Percentiles rank a stretch among this genome's conserved stretches.
phyloP scores from a whole-genome alignment of 2,888 invertebrate genomes.

The Allolobophora icterica region DNA sequence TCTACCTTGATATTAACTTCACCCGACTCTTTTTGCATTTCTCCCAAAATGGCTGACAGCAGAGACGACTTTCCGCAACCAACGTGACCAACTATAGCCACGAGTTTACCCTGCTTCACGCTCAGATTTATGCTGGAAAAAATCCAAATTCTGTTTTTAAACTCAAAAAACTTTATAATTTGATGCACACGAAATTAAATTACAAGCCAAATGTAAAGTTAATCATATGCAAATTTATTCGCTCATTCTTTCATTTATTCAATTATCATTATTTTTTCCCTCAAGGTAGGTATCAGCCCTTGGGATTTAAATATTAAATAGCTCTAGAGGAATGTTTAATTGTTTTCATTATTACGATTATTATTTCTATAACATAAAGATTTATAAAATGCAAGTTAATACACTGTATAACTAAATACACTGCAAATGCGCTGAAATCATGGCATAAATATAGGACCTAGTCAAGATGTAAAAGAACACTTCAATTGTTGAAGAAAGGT shows the following conservation, averaged over 20 bases:
- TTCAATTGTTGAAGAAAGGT: background rate
- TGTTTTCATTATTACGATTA: background rate
- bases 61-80: slow-evolving; percentile 78
- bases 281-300: no score
- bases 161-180: background rate
- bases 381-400: background rate
- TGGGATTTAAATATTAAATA: no score
- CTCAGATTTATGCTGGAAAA: slow-evolving; percentile 75
- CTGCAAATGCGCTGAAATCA: background rate
- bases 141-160: background rate
- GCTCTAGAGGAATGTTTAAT: no score
- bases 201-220: background rate
- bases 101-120: slow-evolving; percentile 75
- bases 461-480: no score
- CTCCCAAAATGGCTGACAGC: slow-evolving; percentile 83
- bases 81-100: slow-evolving; percentile 86
- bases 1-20: slow-evolving; percentile 70
- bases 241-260: no score
- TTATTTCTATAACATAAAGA: background rate
- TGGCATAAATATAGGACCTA: no score
- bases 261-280: background rate
- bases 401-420: background rate
- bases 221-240: background rate
- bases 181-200: background rate
- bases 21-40: slow-evolving; percentile 86